These are phyloP conservation scores for Marmota monax DNA, from an alignment of 2,113 vertebrate species.

Conservation along the genomic window DNA sequence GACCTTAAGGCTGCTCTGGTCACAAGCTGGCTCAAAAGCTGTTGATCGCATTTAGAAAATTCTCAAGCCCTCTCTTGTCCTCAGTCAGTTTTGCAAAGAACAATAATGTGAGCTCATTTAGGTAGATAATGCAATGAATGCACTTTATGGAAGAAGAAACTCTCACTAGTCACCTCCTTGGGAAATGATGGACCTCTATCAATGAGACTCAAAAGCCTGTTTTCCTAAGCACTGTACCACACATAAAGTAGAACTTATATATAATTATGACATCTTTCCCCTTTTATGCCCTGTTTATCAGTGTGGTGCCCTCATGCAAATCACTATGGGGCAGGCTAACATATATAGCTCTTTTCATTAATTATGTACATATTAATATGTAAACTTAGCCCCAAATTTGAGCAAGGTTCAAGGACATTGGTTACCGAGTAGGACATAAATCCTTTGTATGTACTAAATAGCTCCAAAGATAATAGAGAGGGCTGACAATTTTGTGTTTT, in stretches of 20 bases:
- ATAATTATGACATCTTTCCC: neutral
- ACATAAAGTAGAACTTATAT: neutral
- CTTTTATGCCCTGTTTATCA: neutral
- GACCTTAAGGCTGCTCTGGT: neutral
- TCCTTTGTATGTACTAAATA: neutral
- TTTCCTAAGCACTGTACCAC: constrained; percentile 5
- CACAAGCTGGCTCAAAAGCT: neutral
- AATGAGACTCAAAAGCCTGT: neutral
- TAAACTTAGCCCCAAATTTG: neutral
- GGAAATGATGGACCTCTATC: neutral
- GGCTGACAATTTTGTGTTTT: neutral
- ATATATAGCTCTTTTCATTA: neutral
- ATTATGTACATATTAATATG: neutral
- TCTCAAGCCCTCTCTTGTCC: neutral
- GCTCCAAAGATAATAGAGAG: neutral
- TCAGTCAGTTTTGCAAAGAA: neutral
- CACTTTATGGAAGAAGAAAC: neutral
- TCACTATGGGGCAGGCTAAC: neutral
- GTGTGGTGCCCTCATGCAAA: neutral
- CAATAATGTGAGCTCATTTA: neutral
- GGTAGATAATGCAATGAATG: neutral
- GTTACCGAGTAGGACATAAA: neutral
- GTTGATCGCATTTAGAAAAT: neutral
- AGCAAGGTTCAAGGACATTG: neutral
- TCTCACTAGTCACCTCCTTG: neutral